Evolutionary conservation across 1,140 invertebrate genomes (phyloP), one percentile per base, ranked within the genome.

Genomic region (Brachionus paranguensis): DNA sequence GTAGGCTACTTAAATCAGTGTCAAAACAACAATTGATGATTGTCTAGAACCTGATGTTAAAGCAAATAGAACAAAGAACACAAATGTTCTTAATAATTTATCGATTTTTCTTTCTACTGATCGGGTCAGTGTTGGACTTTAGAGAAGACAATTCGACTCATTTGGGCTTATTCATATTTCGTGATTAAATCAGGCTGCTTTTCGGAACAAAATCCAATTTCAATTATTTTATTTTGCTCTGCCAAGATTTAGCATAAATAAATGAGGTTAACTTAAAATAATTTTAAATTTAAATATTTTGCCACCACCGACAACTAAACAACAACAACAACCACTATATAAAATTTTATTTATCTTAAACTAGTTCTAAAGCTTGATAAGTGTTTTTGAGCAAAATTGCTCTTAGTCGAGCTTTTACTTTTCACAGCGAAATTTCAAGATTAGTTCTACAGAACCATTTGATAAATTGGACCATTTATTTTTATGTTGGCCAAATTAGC

Each of bases 281-380:
- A 20, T 60, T 60, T 60, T 17, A 55, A 17, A 17, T 60, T 60
- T 20, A 60, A 60, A 60, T 60, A 60, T 60, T 60, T 60, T 27
- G 10, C 53, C 53, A 60, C 17, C 17, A 60, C 17, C 53, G 10
- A 20, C 20, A 60, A 60, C 53, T 60, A 60, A 60, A 60, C 53
- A 60, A 55, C 50, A 55, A 55, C 53, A 55, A 60, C 17, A 60
- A 60, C n/a, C 53, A 20, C 53, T 60, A 60, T 10, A 27, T 24
- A 60, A 60, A 60, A 60, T 60, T 60, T 60, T 60, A 60, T 60
- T 60, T 60, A 60, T 60, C 53, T 60, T 60, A 60, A 60, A 60
- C 53, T 60, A 60, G 53, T 60, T 60, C 53, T 60, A 60, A 20
- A 60, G 53, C 53, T 60, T 60, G 53, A 60, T 60, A 60, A 60